These are phyloP conservation scores for Spea multiplicata DNA, from an alignment of 2,113 vertebrate species.

Conservation along the genomic window DNA sequence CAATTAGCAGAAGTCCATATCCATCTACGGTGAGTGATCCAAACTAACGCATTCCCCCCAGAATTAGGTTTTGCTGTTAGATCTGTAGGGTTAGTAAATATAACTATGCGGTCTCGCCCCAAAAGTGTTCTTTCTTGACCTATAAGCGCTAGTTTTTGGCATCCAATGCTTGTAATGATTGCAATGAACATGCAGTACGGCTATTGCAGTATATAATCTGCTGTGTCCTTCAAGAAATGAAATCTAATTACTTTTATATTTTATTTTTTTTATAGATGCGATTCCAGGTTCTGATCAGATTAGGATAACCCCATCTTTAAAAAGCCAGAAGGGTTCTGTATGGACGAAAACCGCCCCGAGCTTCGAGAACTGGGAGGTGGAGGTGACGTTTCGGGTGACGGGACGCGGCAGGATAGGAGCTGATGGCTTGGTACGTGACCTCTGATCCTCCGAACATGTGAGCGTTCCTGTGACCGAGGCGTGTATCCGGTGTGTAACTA, in stretches of 20 bases:
- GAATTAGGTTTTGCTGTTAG: no score
- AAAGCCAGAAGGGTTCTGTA: conserved; percentile 87
- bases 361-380: conserved; percentile 88
- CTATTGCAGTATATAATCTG: no score
- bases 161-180: no score
- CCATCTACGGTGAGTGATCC: no score
- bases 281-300: conserved; percentile 93
- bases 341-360: conserved; percentile 84
- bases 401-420: conserved; percentile 91
- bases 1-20: no score
- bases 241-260: not conserved
- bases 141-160: no score
- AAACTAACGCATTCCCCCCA: no score
- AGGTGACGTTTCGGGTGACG: conserved; percentile 92
- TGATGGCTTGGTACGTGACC: conserved; percentile 82
- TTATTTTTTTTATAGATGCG: conserved; percentile 73
- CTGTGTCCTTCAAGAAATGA: no score
- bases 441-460: not conserved
- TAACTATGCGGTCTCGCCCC: no score
- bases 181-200: no score
- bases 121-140: no score
- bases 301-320: conserved; percentile 89
- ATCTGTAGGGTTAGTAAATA: no score
- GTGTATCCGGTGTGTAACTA: not conserved
- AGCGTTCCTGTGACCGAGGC: not conserved